Percentiles rank a stretch among this genome's conserved stretches.
Evolutionary conservation across 2,888 invertebrate species (phyloP).

Genomic region (Coecobrya sp.): DNA sequence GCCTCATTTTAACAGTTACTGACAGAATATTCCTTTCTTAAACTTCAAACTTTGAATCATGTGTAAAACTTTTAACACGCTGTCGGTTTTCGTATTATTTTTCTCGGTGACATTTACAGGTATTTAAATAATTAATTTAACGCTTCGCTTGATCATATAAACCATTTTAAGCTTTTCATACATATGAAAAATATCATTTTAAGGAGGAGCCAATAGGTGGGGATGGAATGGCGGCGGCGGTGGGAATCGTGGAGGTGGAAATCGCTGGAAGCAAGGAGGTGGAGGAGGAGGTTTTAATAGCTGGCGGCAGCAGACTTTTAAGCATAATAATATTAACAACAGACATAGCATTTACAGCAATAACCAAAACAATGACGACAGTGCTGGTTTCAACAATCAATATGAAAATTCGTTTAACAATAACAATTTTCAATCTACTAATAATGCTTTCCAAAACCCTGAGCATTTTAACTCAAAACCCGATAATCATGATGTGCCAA

Average conservation of each 20-base stretch:
- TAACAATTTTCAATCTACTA: background rate
- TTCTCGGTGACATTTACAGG: background rate
- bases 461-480: background rate
- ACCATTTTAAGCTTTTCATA: background rate
- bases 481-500: background rate
- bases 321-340: background rate
- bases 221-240: conserved; percentile 44
- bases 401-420: background rate
- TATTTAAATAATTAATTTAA: background rate
- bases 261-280: conserved; percentile 31
- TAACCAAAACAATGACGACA: background rate
- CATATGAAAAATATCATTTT: background rate
- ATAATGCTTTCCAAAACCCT: background rate
- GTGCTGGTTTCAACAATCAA: background rate
- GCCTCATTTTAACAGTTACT: background rate
- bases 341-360: background rate
- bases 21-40: background rate
- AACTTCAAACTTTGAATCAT: conserved; percentile 8
- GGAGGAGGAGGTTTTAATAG: conserved; percentile 23
- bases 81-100: background rate
- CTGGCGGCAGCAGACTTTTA: conserved; percentile 54
- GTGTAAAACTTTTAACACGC: background rate
- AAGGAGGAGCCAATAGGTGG: conserved; percentile 20
- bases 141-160: background rate
- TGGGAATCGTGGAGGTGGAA: conserved; percentile 19